These are phyloP conservation scores for Larimichthys crocea DNA, from an alignment of 2,113 vertebrate genomes.

Conservation along the genomic window DNA sequence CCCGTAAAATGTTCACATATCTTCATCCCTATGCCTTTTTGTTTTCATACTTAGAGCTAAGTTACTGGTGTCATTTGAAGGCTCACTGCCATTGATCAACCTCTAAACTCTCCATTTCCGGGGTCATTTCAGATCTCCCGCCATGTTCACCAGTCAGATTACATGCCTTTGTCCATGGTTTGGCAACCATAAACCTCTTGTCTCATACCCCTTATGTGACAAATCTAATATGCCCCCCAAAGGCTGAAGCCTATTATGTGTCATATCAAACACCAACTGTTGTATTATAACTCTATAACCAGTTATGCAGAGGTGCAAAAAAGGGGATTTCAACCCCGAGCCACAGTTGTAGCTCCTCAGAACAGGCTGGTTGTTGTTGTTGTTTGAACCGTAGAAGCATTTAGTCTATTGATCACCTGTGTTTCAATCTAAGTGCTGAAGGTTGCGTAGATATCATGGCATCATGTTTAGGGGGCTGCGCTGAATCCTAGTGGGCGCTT, in stretches of 20 bases:
- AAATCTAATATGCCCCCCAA: conserved; percentile 13
- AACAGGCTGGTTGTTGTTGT: conserved; percentile 11
- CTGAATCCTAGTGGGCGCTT: conserved; percentile 1
- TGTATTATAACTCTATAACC: conserved; percentile 19
- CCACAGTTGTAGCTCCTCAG: conserved; percentile 61
- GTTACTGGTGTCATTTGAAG: conserved; percentile 34
- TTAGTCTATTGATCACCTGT: conserved; percentile 8
- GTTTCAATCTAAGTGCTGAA: conserved; percentile 48
- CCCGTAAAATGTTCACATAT: conserved; percentile 41
- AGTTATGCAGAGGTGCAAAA: conserved; percentile 39
- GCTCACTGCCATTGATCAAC: conserved; percentile 42
- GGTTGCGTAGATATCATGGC: background rate
- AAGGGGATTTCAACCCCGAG: conserved; percentile 33
- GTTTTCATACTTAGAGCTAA: conserved; percentile 20
- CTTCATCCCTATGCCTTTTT: conserved; percentile 58
- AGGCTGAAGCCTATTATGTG: conserved; percentile 7
- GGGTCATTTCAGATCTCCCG: background rate
- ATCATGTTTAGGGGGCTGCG: conserved; percentile 7
- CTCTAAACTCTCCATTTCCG: background rate
- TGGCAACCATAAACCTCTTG: conserved; percentile 3
- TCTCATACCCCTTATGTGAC: background rate
- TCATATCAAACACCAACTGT: conserved; percentile 53
- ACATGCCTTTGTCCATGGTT: background rate
- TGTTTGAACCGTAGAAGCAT: conserved; percentile 35
- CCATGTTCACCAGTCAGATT: conserved; percentile 1